These are phyloP conservation scores for Nettapus auritus DNA, from an alignment of 2,113 vertebrate species.

Conservation along the genomic window DNA sequence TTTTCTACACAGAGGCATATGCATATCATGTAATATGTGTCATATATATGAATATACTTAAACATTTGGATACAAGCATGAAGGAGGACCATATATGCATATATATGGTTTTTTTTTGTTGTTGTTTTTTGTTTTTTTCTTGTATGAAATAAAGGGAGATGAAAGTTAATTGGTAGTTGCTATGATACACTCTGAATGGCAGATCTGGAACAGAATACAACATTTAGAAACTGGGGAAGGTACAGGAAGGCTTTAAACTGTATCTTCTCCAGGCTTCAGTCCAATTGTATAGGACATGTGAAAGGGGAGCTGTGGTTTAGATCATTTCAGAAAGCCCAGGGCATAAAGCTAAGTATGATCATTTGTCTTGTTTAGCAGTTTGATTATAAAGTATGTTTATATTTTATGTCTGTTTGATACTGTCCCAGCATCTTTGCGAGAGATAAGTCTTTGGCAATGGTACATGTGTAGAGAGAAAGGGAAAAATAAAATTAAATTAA, in stretches of 20 bases:
- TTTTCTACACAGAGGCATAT: background rate
- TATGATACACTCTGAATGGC: background rate
- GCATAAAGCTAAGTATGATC: background rate
- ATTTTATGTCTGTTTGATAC: conserved; percentile 32
- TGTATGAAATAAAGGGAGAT: background rate
- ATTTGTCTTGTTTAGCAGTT: conserved; percentile 40
- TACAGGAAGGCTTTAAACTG: background rate
- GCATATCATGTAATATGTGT: background rate
- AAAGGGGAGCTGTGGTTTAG: conserved; percentile 5
- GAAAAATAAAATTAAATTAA: conserved; percentile 28
- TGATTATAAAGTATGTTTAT: conserved; percentile 47
- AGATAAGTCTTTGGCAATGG: conserved; percentile 17
- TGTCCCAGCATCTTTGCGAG: background rate
- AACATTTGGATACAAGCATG: background rate
- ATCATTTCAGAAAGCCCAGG: background rate
- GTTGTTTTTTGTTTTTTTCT: background rate
- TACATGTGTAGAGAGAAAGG: conserved; percentile 16
- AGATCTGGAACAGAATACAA: background rate
- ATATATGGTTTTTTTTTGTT: background rate
- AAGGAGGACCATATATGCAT: background rate
- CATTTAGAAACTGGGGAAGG: background rate
- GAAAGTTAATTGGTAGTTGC: background rate
- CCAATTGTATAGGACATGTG: background rate
- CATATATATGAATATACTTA: background rate
- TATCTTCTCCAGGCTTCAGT: background rate